Percentiles rank a stretch among this genome's conserved stretches.
Conservation (phyloP, 2,888 invertebrate genomes). For the Parascotia fuliginaria region DNA sequence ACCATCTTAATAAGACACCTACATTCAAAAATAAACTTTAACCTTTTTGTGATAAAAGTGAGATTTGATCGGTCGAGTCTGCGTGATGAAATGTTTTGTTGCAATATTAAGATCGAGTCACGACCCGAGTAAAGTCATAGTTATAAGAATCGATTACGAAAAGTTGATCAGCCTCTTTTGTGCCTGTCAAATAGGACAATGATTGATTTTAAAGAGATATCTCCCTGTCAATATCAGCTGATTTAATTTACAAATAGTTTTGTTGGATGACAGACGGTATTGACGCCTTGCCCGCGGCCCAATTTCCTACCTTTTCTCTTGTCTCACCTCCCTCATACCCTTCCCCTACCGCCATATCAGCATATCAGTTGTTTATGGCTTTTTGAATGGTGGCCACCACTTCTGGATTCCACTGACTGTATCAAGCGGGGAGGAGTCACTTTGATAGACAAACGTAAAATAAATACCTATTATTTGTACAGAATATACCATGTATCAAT, state of each 20-base stretch:
- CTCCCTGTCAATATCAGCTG: constrained; percentile 35
- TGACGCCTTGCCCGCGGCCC: too few relatives aligned
- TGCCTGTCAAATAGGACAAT: constrained; percentile 44
- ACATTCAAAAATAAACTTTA: constrained; percentile 35
- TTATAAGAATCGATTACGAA: constrained; percentile 60
- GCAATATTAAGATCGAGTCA: constrained; percentile 53
- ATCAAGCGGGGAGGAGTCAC: too few relatives aligned
- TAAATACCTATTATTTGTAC: too few relatives aligned
- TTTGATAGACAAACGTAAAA: too few relatives aligned
- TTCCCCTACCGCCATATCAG: too few relatives aligned
- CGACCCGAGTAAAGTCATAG: constrained; percentile 53
- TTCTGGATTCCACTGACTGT: too few relatives aligned
- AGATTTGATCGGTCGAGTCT: constrained; percentile 22
- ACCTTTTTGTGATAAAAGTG: not conserved
- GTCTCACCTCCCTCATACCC: too few relatives aligned
- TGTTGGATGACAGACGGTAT: constrained; percentile 5
- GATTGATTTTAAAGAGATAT: constrained; percentile 35
- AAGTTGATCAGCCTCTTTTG: constrained; percentile 47
- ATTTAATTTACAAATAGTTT: constrained; percentile 19
- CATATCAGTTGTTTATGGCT: too few relatives aligned
- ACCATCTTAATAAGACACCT: constrained; percentile 16
- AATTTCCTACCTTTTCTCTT: too few relatives aligned
- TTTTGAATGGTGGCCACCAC: too few relatives aligned
- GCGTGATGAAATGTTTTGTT: constrained; percentile 55
- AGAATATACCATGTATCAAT: too few relatives aligned